Evolutionary conservation across 2,888 invertebrate genomes (phyloP).

Genomic region (Brachyopa scutellaris): DNA sequence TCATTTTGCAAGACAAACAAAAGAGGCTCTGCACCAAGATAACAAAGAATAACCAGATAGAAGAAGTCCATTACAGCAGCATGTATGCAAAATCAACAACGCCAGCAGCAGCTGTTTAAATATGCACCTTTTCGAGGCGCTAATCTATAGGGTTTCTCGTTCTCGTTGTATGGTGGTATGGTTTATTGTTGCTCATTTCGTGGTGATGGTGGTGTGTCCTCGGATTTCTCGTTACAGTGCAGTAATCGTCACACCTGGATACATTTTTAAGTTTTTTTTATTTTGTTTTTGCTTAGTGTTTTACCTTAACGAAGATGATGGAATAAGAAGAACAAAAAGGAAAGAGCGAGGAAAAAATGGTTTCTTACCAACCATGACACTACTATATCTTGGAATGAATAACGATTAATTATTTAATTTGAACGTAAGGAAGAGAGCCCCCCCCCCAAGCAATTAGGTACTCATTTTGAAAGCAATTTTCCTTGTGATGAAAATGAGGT

Average conservation of each 20-base stretch:
- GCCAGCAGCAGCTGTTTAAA: slow-evolving; percentile 42
- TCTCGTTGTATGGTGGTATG: neutral
- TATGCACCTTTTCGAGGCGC: slow-evolving; percentile 39
- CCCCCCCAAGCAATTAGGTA: slow-evolving; percentile 28
- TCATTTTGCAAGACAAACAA: slow-evolving; percentile 8
- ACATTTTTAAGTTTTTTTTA: neutral
- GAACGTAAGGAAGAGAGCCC: neutral
- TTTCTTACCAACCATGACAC: slow-evolving; percentile 12
- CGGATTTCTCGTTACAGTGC: slow-evolving; percentile 25
- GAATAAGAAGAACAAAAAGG: neutral
- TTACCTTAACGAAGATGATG: slow-evolving; percentile 2
- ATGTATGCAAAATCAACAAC: neutral
- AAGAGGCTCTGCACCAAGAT: neutral
- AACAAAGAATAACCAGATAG: slow-evolving; percentile 6
- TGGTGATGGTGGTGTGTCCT: neutral
- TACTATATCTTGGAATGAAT: neutral
- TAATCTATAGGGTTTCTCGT: slow-evolving; percentile 31
- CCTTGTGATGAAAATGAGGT: slow-evolving; percentile 33
- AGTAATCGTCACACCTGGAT: slow-evolving; percentile 30
- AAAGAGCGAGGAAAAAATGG: neutral
- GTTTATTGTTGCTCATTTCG: neutral
- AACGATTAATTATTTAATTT: slow-evolving; percentile 22
- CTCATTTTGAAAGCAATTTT: slow-evolving; percentile 34
- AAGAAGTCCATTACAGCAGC: slow-evolving; percentile 2
- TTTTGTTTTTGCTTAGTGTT: neutral